Percentiles rank a stretch among this genome's conserved stretches.
Evolutionary conservation across 2,113 vertebrate species (phyloP).

Genomic region (Cheirogaleus medius): DNA sequence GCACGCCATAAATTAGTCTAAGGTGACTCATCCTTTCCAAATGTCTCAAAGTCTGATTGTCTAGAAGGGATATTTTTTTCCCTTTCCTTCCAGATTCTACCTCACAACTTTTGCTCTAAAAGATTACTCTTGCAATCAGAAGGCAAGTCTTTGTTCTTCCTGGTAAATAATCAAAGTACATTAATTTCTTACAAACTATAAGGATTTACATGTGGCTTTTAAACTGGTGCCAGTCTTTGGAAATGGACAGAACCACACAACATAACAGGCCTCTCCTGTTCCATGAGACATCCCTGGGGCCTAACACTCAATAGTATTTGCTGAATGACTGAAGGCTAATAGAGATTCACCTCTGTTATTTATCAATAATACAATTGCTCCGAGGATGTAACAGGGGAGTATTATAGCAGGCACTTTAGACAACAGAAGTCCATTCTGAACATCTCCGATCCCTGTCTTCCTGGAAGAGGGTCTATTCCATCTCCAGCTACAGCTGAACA

Average conservation of each 20-base stretch:
- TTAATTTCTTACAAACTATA: background rate
- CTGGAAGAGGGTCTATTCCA: background rate
- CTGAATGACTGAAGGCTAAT: background rate
- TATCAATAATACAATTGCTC: background rate
- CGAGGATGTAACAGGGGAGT: background rate
- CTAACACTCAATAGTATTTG: too few relatives aligned
- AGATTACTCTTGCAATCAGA: background rate
- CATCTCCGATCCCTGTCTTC: background rate
- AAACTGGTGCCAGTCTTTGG: background rate
- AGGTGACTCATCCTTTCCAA: background rate
- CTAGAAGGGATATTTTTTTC: background rate
- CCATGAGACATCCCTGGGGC: accelerated
- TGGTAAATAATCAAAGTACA: background rate
- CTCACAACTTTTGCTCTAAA: background rate
- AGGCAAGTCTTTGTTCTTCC: background rate
- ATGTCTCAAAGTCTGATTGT: background rate
- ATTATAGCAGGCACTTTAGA: background rate
- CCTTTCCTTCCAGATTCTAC: background rate
- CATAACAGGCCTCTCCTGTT: accelerated
- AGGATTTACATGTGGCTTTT: background rate
- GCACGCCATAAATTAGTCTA: conserved; percentile 69
- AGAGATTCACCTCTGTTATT: background rate
- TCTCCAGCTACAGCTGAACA: background rate
- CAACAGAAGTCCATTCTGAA: background rate
- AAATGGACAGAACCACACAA: background rate